A percentile compares a stretch with the other conserved stretches of the same genome.
phyloP scores from a whole-genome alignment of 2,888 invertebrate genomes.

The Caenorhabditis drosophilae region DNA sequence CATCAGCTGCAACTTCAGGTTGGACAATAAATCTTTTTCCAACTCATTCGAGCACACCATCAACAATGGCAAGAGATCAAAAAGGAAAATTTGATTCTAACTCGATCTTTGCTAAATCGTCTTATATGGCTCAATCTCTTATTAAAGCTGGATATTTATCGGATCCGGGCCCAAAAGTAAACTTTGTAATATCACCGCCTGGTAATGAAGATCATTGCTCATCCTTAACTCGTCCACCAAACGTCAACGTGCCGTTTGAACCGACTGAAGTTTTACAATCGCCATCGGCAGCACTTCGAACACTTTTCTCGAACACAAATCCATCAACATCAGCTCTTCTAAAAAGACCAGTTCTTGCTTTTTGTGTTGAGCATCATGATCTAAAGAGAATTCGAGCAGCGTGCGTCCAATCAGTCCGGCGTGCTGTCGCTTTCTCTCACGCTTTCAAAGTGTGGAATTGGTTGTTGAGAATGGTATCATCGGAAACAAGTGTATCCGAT shows the following conservation, averaged over 20 bases:
- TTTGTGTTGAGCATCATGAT: constrained; percentile 76
- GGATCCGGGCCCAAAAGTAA: constrained; percentile 62
- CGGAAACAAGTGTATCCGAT: constrained; percentile 81
- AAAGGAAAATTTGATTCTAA: constrained; percentile 18
- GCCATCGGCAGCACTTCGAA: constrained; percentile 55
- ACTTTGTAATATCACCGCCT: constrained; percentile 36
- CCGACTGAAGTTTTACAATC: constrained; percentile 48
- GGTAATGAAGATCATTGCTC: constrained; percentile 21
- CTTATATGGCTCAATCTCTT: constrained; percentile 32
- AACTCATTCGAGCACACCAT: constrained; percentile 42
- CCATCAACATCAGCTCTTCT: constrained; percentile 70
- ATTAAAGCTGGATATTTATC: constrained; percentile 67
- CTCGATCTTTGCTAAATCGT: constrained; percentile 17
- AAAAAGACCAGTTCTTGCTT: constrained; percentile 84
- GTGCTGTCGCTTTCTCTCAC: constrained; percentile 71
- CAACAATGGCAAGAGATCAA: constrained; percentile 31
- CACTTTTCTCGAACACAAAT: constrained; percentile 46
- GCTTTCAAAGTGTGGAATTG: constrained; percentile 83
- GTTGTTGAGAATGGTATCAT: constrained; percentile 77
- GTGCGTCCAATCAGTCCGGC: constrained; percentile 83
- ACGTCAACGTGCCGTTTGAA: no score
- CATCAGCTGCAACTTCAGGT: constrained; percentile 72
- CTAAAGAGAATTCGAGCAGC: constrained; percentile 77
- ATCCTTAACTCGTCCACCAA: constrained; percentile 23
- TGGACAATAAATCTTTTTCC: constrained; percentile 71